Evolutionary conservation across 2,797 vertebrate species (phyloP).

Genomic region (Oryzias sinensis): DNA sequence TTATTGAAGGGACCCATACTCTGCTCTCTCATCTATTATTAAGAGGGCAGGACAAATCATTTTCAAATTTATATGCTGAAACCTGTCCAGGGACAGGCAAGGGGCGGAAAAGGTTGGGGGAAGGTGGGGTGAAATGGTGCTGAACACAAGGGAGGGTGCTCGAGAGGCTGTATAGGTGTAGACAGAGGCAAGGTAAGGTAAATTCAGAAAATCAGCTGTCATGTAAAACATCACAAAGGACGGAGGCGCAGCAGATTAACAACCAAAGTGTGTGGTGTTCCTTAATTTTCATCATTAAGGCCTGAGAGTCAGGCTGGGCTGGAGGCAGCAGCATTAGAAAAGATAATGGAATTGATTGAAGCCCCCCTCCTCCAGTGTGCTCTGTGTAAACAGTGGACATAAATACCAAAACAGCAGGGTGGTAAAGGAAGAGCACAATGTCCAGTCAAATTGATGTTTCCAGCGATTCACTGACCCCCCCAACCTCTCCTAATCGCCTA

Average conservation of each 20-base stretch:
- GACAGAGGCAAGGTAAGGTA: constrained; percentile 23
- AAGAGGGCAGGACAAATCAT: constrained; percentile 96
- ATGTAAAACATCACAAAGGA: constrained; percentile 30
- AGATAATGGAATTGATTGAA: constrained; percentile 78
- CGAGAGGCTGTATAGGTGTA: constrained; percentile 39
- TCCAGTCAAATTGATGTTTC: constrained; percentile 72
- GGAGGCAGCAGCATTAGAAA: constrained; percentile 50
- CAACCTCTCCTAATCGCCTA: constrained; percentile 67
- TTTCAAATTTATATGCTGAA: constrained; percentile 96
- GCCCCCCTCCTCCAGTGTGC: constrained; percentile 56
- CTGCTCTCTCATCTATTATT: constrained; percentile 95
- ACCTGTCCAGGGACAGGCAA: constrained; percentile 85
- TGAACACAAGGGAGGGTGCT: constrained; percentile 56
- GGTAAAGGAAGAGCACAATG: constrained; percentile 71
- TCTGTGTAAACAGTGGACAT: constrained; percentile 77
- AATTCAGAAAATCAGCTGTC: constrained; percentile 33
- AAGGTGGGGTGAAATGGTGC: constrained; percentile 52
- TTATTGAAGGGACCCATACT: constrained; percentile 92
- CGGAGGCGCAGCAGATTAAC: constrained; percentile 22
- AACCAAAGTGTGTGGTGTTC: constrained; percentile 25
- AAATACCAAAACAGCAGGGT: constrained; percentile 81
- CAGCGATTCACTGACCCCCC: constrained; percentile 61
- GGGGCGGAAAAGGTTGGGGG: constrained; percentile 60
- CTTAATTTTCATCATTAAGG: constrained; percentile 49
- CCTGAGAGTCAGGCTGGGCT: constrained; percentile 27